A percentile compares a stretch with the other conserved stretches of the same genome.
phyloP scores from a whole-genome alignment of 2,888 invertebrate genomes.

The Nemurella pictetii region DNA sequence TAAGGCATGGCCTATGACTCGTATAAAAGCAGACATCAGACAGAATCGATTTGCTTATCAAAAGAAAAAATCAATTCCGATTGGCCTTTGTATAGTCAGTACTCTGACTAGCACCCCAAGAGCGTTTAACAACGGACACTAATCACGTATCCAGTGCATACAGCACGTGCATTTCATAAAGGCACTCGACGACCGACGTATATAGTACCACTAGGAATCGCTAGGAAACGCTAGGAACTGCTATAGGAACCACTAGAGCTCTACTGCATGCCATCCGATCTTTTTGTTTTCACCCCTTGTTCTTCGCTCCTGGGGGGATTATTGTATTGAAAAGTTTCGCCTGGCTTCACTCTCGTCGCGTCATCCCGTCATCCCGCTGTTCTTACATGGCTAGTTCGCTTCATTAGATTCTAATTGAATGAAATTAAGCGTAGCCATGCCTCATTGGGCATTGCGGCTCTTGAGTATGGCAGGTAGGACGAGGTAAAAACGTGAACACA shows the following conservation, averaged over 20 bases:
- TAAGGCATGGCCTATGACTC: neutral
- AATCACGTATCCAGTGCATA: neutral
- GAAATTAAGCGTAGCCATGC: neutral
- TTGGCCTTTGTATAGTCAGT: neutral
- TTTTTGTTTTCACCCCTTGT: neutral
- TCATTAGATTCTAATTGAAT: neutral
- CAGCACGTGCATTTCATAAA: neutral
- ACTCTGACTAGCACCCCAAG: neutral
- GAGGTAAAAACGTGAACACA: neutral
- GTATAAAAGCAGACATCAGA: neutral
- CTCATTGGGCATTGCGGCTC: neutral
- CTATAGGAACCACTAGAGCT: neutral
- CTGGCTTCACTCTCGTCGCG: neutral
- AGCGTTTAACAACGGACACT: neutral
- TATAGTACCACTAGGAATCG: too few species aligned
- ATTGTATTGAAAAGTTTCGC: neutral
- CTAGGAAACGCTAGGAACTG: too few species aligned
- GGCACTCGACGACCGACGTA: neutral
- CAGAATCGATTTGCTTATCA: neutral
- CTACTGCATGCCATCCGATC: neutral
- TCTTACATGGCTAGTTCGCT: neutral
- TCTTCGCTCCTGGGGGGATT: neutral
- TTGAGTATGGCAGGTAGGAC: too few species aligned
- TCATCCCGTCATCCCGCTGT: neutral
- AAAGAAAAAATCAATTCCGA: neutral